Percentiles rank a stretch among this genome's conserved stretches.
These are phyloP conservation scores for Akabosia matsudoensis DNA, from an alignment of 1,140 invertebrate species.

Conservation along the genomic window DNA sequence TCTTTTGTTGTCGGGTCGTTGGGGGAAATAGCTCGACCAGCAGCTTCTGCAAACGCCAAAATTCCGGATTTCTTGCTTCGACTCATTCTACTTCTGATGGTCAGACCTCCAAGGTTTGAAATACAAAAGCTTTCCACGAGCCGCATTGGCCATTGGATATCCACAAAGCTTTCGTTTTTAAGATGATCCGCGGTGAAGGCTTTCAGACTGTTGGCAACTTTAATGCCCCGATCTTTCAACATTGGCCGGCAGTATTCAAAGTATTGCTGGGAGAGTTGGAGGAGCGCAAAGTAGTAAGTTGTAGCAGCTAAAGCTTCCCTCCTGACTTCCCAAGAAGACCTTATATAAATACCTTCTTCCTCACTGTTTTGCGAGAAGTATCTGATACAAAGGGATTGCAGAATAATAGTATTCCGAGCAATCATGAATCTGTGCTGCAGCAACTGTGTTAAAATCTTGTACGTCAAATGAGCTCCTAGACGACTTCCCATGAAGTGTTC, in stretches of 20 bases:
- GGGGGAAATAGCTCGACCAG: slow-evolving; percentile 37
- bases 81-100: slow-evolving; percentile 35
- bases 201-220: slow-evolving; percentile 41
- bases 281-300: slow-evolving; percentile 30
- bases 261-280: slow-evolving; percentile 27
- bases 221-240: slow-evolving; percentile 39
- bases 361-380: slow-evolving; percentile 31
- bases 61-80: slow-evolving; percentile 23
- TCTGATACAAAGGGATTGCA: slow-evolving; percentile 34
- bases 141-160: slow-evolving; percentile 34
- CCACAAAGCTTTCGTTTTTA: slow-evolving; percentile 28
- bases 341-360: slow-evolving; percentile 33
- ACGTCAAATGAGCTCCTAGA: slow-evolving; percentile 40
- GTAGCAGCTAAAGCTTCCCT: slow-evolving; percentile 12
- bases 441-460: slow-evolving; percentile 36
- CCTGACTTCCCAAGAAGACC: slow-evolving; percentile 19
- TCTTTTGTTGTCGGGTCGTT: slow-evolving; percentile 26
- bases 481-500: slow-evolving; percentile 44
- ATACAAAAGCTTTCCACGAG: slow-evolving; percentile 40
- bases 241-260: slow-evolving; percentile 33
- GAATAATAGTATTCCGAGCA: slow-evolving; percentile 31
- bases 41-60: slow-evolving; percentile 40
- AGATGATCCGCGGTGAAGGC: slow-evolving; percentile 30
- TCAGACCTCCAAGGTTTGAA: slow-evolving; percentile 30
- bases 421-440: slow-evolving; percentile 41